Percentiles rank a stretch among this genome's conserved stretches.
Evolutionary conservation across 2,113 vertebrate genomes (phyloP).

Genomic region (Herpetotheres cachinnans): DNA sequence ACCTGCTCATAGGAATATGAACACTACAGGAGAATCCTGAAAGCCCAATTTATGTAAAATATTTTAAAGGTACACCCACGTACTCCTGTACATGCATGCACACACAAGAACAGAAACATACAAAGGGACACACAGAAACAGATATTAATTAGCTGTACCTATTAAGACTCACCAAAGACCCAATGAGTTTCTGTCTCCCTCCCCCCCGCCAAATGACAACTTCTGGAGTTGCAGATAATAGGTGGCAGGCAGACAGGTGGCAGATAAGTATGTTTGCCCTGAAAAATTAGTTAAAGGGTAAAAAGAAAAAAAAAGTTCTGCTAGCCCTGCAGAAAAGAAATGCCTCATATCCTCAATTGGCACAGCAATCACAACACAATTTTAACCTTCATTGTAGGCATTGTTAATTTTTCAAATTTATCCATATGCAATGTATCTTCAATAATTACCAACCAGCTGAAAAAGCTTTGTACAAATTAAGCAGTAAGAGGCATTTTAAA

Average conservation of each 20-base stretch:
- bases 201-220: not conserved
- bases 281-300: not conserved
- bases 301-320: not conserved
- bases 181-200: not conserved
- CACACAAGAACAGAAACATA: not conserved
- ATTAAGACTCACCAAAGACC: not conserved
- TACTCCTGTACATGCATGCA: not conserved
- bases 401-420: not conserved
- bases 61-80: not conserved
- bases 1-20: not conserved
- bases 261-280: not conserved
- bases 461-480: not conserved
- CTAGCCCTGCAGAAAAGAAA: not conserved
- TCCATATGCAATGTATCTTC: not conserved
- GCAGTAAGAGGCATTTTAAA: not conserved
- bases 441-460: not conserved
- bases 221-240: not conserved
- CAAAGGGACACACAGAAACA: not conserved
- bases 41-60: not conserved
- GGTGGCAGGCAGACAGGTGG: not conserved
- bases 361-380: not conserved
- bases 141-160: not conserved
- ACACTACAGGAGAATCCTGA: not conserved
- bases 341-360: not conserved
- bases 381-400: not conserved